A percentile compares a stretch with the other conserved stretches of the same genome.
phyloP scores from a whole-genome alignment of 2,113 vertebrate species.

The Vimba vimba region DNA sequence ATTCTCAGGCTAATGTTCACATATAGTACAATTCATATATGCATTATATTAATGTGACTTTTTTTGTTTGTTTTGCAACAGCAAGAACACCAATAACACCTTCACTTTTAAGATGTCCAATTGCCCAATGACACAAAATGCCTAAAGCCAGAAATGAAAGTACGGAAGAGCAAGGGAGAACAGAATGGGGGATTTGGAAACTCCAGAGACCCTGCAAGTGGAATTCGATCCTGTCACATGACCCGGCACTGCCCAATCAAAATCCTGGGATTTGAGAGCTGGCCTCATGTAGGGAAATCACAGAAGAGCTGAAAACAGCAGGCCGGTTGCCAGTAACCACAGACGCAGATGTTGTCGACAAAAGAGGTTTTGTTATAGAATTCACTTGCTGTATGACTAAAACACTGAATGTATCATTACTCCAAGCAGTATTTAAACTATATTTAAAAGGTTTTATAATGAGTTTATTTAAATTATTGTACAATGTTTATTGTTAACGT shows the following conservation, averaged over 20 bases:
- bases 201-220: not conserved
- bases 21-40: not conserved
- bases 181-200: not conserved
- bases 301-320: not conserved
- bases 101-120: not conserved
- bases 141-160: conserved; percentile 14
- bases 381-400: not conserved
- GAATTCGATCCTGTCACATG: conserved; percentile 25
- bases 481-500: not conserved
- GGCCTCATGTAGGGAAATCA: not conserved
- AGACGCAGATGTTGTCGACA: not conserved
- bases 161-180: not conserved
- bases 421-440: not conserved
- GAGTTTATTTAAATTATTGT: not conserved
- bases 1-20: not conserved
- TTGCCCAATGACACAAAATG: not conserved
- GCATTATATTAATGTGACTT: not conserved
- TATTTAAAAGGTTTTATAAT: conserved; percentile 24
- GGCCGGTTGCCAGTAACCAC: not conserved
- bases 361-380: not conserved
- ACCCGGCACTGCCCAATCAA: not conserved
- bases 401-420: conserved; percentile 2
- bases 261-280: not conserved
- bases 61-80: conserved; percentile 27
- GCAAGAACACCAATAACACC: conserved; percentile 25